Conservation (phyloP, 2,888 invertebrate genomes). For the Dasysyrphus tricinctus region DNA sequence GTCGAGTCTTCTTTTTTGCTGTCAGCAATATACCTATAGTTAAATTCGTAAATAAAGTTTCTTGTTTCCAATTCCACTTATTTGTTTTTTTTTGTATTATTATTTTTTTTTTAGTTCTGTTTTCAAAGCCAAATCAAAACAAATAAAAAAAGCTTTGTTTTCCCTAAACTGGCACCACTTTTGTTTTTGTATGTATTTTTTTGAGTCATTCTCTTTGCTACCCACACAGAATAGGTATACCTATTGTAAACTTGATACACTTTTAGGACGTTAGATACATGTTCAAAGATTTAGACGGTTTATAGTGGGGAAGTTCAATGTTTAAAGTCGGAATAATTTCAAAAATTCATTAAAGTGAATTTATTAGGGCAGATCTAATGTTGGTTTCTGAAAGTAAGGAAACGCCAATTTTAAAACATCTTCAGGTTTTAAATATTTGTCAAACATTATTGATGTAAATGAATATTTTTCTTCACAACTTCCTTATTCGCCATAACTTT, state of each 20-base stretch:
- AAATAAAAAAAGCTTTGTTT: conserved; percentile 30
- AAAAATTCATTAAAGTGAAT: not conserved
- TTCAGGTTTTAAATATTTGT: no score
- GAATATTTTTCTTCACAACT: no score
- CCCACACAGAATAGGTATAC: not conserved
- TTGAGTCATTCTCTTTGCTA: conserved; percentile 7
- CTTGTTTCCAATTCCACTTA: conserved; percentile 21
- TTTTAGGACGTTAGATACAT: not conserved
- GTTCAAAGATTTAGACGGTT: not conserved
- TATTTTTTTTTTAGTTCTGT: not conserved
- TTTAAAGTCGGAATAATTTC: not conserved
- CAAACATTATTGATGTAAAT: no score
- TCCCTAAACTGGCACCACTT: conserved; percentile 11
- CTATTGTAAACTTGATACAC: conserved; percentile 2
- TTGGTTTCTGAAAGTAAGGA: no score
- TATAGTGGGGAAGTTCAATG: not conserved
- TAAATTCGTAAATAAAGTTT: conserved; percentile 30
- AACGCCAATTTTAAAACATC: no score
- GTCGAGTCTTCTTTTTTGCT: conserved; percentile 25
- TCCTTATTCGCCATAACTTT: no score
- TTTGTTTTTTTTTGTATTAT: no score
- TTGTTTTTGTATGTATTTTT: conserved; percentile 43
- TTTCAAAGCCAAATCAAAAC: conserved; percentile 10
- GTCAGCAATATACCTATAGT: not conserved
- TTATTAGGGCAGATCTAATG: no score